Evolutionary conservation across 1,140 invertebrate species (phyloP), one percentile per base, ranked within the genome.

Genomic region (Myzus persicae): DNA sequence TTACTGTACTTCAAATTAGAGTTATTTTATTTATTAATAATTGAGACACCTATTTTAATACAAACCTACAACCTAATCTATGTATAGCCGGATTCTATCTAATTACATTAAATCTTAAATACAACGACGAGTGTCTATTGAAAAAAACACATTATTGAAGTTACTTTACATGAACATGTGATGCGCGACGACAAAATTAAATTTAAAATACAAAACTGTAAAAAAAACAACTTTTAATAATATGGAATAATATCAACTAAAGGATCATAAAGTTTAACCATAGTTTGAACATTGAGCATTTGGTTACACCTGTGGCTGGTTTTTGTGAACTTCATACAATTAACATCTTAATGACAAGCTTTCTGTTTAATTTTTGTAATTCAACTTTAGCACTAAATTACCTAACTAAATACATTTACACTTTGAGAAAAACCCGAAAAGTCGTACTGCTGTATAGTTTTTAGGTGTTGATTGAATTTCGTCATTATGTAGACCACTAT

Each of bases 271-370:
- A 89, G n/a, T 89, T 89, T 51, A 51, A 54, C 36, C 18, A 7
- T 88, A 51, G 7, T 89, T 24, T 89, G 7, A 89, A 89, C 46
- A 38, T 89, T 89, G 7, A 38, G 54, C 87, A 38, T 89, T 89
- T 89, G 36, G 87, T 51, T 51, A 7, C 87, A 89, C 87, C 87
- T 89, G 87, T 51, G 87, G 46, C 36, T 89, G 48, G 87, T 89
- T 89, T 89, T 89, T 89, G 44, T 89, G 46, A 89, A 89, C 87
- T 89, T 48, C n/a, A 4, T 51, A 51, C 87, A 89, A 38, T 89
- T 51, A 54, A 51, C n/a, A 51, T 89, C n/a, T 89, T 89, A 38
- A 51, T 89, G 46, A 89, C n/a, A 51, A 51, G 7, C 5, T 51
- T 38, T 89, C 7, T 22, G 46, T 54, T 89, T 51, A 89, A 89